Base-by-base conservation (phyloP, 2,113 vertebrate species). In the Hyperoodon ampullatus region DNA sequence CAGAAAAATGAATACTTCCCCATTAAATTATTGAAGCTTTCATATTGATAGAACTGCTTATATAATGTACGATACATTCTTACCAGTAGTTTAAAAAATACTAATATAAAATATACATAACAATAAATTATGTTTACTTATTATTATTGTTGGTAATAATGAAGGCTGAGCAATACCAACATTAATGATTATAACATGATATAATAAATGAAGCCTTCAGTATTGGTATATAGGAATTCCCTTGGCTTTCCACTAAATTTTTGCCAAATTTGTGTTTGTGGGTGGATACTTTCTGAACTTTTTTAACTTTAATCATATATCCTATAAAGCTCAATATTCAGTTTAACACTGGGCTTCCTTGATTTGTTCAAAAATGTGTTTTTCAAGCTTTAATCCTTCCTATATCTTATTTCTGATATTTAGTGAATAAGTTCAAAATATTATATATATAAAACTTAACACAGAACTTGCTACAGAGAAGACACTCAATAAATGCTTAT, bases 291-390 rank as follows among this genome's bases (percentile, higher is more conserved):
- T 81, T 4, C 35, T 71, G 21, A 50, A 30, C 3, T 24, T 70
- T 72, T 75, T 72, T 3, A 63, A 44, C 70, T 74, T 80, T 23
- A 60, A 50, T 72, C 74, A 61, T 15, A 84, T 10, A 63, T 53
- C 65, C 63, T 19, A 47, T 42, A 80, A 75, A 35, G n/a, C 44
- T 75, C 44, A 50, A 77, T 28, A 61, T 83, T 74, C n/a, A 93
- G 26, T 60, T n/a, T 68, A 61, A 68, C 21, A 68, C 19, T 53
- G 50, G 30, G 84, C 10, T 66, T 68, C 42, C 68, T 82, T 44
- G 30, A 75, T 61, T 86, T 77, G 53, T 81, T 92, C 55, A 94
- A 92, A 89, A 94, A 87, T 39, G 50, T 68, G 26, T 81, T 53
- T 93, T 78, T 90, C 53, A 97, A 63, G 28, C 70, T 71, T 81